Evolutionary conservation across 23 tunicate species (phyloP).

Genomic region (Ascidia mentula): DNA sequence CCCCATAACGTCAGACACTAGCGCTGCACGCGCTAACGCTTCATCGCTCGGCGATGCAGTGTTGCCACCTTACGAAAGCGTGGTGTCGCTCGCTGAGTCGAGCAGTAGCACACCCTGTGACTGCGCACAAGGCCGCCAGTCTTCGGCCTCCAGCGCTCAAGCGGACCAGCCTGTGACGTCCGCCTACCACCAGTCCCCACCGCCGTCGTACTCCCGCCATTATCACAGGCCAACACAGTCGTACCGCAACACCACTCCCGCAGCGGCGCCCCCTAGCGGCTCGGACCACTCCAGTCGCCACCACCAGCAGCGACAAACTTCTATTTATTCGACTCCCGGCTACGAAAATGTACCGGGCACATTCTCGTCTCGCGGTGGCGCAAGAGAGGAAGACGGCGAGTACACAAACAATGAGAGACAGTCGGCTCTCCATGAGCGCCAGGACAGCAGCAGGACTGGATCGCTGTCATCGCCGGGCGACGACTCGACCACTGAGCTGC

Average conservation of each 20-base stretch:
- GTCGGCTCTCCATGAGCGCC: not conserved
- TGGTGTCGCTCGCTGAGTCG: conserved; percentile 19
- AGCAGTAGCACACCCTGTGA: conserved; percentile 19
- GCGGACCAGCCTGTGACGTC: conserved; percentile 36
- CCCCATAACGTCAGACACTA: not conserved
- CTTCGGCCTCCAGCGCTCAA: conserved; percentile 4
- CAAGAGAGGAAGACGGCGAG: not conserved
- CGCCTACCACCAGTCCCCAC: conserved; percentile 47
- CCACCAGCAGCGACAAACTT: no score
- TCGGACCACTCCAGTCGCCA: no score
- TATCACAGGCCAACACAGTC: conserved; percentile 28
- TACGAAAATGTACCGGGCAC: not conserved
- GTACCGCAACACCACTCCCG: conserved; percentile 4
- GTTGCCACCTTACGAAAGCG: conserved; percentile 86
- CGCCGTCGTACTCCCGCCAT: conserved; percentile 77
- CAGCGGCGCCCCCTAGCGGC: conserved; percentile 7
- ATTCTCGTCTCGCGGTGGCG: not conserved
- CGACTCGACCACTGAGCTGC: conserved; percentile 28
- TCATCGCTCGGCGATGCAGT: conserved; percentile 16
- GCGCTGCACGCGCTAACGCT: not conserved
- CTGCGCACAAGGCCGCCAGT: conserved; percentile 35
- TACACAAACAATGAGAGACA: not conserved
- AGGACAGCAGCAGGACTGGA: not conserved
- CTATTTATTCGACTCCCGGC: not conserved
- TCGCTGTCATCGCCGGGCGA: conserved; percentile 22